Evolutionary conservation across 2,797 vertebrate genomes (phyloP).

Genomic region (Acanthurus lineatus): DNA sequence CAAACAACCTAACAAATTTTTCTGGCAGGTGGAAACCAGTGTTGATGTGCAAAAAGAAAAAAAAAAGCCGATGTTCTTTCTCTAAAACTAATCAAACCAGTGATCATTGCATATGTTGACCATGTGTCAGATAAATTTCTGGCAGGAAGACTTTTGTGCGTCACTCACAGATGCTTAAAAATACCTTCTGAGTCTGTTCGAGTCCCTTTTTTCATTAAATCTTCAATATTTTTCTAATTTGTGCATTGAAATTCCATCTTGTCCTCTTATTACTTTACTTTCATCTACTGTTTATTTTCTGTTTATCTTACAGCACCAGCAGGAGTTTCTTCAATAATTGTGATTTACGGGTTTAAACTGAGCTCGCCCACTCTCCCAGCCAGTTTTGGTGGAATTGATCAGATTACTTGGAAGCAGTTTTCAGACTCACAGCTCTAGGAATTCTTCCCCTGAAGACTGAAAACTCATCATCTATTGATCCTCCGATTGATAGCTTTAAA

Average conservation of each 20-base stretch:
- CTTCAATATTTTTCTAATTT: neutral
- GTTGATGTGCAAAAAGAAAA: no score
- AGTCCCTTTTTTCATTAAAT: neutral
- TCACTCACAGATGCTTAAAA: no score
- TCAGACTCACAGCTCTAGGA: conserved; percentile 23
- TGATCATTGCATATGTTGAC: no score
- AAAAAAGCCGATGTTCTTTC: no score
- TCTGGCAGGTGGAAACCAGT: no score
- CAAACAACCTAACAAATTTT: no score
- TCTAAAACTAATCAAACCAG: no score
- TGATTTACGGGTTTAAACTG: conserved; percentile 9
- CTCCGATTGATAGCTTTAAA: conserved; percentile 50
- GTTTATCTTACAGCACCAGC: neutral
- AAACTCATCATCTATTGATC: conserved; percentile 65
- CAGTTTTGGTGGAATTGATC: conserved; percentile 46
- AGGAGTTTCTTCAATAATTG: neutral
- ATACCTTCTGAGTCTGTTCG: no score
- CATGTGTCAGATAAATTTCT: no score
- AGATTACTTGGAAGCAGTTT: conserved; percentile 34
- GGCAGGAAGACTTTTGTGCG: no score
- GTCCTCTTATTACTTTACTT: neutral
- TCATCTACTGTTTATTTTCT: neutral
- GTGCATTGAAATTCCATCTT: neutral
- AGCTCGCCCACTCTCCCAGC: conserved; percentile 2
- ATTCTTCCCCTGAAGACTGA: conserved; percentile 18